Evolutionary conservation across 2,113 vertebrate genomes (phyloP).

Genomic region (Gavia stellata): DNA sequence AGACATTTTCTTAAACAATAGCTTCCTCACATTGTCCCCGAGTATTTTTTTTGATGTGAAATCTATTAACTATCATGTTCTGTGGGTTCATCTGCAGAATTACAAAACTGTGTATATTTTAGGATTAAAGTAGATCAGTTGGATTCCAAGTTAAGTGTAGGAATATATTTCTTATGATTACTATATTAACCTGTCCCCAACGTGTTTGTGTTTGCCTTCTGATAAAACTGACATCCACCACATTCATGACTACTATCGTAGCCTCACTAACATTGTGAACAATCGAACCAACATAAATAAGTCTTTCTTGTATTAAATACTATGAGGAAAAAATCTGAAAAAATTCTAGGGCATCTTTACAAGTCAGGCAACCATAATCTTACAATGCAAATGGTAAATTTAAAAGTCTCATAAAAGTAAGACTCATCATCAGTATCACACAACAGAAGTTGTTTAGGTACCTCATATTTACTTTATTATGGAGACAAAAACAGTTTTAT

Average conservation of each 20-base stretch:
- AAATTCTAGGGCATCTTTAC: background rate
- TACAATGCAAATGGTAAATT: background rate
- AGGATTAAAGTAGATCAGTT: background rate
- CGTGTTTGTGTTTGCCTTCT: background rate
- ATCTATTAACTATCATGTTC: background rate
- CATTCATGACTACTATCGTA: background rate
- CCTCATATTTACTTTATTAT: background rate
- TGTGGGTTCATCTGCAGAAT: background rate
- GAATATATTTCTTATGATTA: background rate
- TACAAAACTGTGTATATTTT: background rate
- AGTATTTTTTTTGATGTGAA: background rate
- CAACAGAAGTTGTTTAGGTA: background rate
- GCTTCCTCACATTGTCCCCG: background rate
- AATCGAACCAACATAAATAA: background rate
- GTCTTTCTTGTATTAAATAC: background rate
- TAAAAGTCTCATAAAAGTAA: background rate
- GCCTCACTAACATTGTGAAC: background rate
- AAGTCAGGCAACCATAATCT: background rate
- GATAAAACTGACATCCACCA: background rate
- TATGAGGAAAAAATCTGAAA: background rate
- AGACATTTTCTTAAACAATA: background rate
- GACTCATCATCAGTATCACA: background rate
- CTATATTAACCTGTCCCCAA: background rate
- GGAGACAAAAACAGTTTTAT: background rate
- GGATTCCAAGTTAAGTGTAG: background rate